Evolutionary conservation across 2,888 invertebrate species (phyloP).

Genomic region (Portevinia maculata): DNA sequence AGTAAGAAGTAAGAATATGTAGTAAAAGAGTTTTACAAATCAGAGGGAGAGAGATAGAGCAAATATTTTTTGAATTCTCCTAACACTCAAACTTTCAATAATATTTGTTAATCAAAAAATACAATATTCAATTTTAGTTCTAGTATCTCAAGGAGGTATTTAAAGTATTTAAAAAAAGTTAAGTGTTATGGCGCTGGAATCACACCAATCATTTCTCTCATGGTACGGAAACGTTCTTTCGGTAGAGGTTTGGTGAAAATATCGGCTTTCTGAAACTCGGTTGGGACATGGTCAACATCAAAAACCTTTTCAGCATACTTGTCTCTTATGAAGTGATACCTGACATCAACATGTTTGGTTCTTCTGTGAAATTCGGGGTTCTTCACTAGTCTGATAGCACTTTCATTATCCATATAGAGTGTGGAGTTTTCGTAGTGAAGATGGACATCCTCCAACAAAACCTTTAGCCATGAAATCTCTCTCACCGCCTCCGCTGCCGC

Average conservation of each 20-base stretch:
- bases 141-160: no score
- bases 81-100: constrained; percentile 15
- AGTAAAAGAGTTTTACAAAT: no score
- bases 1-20: no score
- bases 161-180: not conserved
- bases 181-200: not conserved
- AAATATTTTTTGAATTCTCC: no score
- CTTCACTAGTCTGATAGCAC: constrained; percentile 50
- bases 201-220: constrained; percentile 59
- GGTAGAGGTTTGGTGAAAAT: constrained; percentile 25
- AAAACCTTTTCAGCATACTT: constrained; percentile 31
- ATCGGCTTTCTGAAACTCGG: constrained; percentile 33
- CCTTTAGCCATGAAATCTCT: constrained; percentile 74
- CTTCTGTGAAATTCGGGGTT: constrained; percentile 53
- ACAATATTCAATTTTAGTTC: no score
- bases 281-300: constrained; percentile 20
- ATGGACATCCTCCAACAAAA: constrained; percentile 24
- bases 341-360: constrained; percentile 43
- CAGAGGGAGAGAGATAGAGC: no score
- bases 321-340: constrained; percentile 41
- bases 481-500: constrained; percentile 75
- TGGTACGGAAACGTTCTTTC: constrained; percentile 52
- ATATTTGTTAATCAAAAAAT: no score
- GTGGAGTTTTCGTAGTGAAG: constrained; percentile 1
- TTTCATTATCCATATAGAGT: constrained; percentile 56